phyloP scores from a whole-genome alignment of 1,140 invertebrate genomes.

The Tribolium castaneum region DNA sequence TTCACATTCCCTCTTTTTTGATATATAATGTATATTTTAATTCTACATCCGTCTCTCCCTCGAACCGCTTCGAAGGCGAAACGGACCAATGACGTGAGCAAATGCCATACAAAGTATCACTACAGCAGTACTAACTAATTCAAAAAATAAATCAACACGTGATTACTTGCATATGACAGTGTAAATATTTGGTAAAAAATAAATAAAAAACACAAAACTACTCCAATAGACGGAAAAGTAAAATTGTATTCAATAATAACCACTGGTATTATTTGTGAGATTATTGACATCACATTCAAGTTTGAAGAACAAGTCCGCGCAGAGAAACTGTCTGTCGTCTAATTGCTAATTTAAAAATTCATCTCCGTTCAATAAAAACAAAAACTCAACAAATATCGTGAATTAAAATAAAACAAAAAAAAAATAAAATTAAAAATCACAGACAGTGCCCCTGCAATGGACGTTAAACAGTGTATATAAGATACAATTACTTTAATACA shows the following conservation, averaged over 20 bases:
- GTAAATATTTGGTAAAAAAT: slow-evolving; percentile 45
- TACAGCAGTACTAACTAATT: slow-evolving; percentile 52
- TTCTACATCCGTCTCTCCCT: slow-evolving; percentile 5
- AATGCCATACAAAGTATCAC: slow-evolving; percentile 58
- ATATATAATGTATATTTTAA: slow-evolving; percentile 28
- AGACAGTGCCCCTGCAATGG: slow-evolving; percentile 32
- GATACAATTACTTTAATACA: slow-evolving; percentile 63
- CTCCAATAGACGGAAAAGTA: slow-evolving; percentile 46
- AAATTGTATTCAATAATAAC: slow-evolving; percentile 57
- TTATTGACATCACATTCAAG: slow-evolving; percentile 64
- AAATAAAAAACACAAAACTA: slow-evolving; percentile 26
- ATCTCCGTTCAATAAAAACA: slow-evolving; percentile 16
- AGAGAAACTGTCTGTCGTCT: slow-evolving; percentile 46
- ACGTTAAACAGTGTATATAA: slow-evolving; percentile 61
- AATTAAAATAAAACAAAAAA: slow-evolving; percentile 6
- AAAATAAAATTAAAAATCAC: no score
- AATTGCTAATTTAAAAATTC: slow-evolving; percentile 5
- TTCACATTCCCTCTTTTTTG: slow-evolving; percentile 12
- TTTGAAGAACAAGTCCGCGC: slow-evolving; percentile 60
- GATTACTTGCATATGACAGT: slow-evolving; percentile 48
- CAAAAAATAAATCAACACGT: slow-evolving; percentile 42
- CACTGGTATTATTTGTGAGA: slow-evolving; percentile 56
- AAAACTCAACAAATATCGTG: slow-evolving; percentile 15
- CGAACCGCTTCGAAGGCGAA: not conserved
- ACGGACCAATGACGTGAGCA: slow-evolving; percentile 55